Evolutionary conservation across 2,797 vertebrate genomes (phyloP), one percentile per base, ranked within the genome.

Genomic region (Brachymystax lenok): DNA sequence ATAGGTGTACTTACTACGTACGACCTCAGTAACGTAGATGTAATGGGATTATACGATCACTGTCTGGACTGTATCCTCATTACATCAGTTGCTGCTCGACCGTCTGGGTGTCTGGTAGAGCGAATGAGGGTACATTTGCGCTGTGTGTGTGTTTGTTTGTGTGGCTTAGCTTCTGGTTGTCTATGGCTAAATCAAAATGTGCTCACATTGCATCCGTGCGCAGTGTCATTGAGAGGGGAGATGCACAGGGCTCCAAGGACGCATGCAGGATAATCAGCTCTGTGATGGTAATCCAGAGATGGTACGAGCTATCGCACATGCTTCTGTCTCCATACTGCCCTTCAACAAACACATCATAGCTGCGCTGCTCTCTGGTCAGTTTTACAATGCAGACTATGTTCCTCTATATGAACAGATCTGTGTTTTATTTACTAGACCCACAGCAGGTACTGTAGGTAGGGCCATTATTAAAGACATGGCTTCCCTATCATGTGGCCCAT

Each of bases 1-100:
- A 46, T 66, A 52, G 59, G 16, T 63, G 76, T 30, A 56, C 66
- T 16, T 52, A 73, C 52, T 51, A 54, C 66, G 56, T 70, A 69
- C 35, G 50, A 35, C 16, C 70, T 52, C 63, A 56, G 27, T 69
- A 52, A 8, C 14, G 56, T 35, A 30, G 21, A n/a, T 74, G 16
- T 17, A 46, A 16, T 10, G 54, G 40, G 27, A 10, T 30, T 71
- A 54, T 52, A 30, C 27, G 16, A 28, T 52, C 50, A 17, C 67
- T 52, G 27, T 54, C 50, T 54, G 50, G 24, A 30, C 70, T 54
- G 51, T 14, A 28, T 52, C 24, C 19, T 21, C n/a, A 14, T 51
- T 70, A 21, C 33, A 69, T 35, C 33, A 12, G 52, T 17, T 4
- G 16, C 52, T 56, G 52, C 6, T 56, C n/a, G 52, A 56, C 59